Base-by-base conservation (phyloP, 2,888 invertebrate genomes). In the Drosophila acutilabella region DNA sequence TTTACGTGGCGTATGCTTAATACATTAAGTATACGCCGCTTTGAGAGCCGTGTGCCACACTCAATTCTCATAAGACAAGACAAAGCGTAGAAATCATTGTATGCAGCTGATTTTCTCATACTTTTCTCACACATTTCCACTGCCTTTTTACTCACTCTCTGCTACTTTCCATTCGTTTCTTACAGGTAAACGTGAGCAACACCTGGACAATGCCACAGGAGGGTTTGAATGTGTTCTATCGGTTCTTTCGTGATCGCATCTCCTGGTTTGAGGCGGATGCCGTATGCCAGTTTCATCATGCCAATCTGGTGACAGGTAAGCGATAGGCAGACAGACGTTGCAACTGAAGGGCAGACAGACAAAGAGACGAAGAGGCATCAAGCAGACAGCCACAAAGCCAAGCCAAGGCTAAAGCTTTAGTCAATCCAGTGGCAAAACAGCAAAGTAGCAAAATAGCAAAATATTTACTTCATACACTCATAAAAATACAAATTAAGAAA, bases 181-280 rank as follows among this genome's bases (percentile, higher is more conserved):
- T 93, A 5, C 93, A 96, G 96, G 96, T 96, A 67, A 96, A 96
- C 93, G 96, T 96, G 90, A 96, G 96, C 93, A 96, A 96, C 92
- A 95, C 96, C 76, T 96, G 96, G 96, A 95, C 96, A 81, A 93
- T 96, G 86, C 96, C 96, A 8, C 96, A 96, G 91, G 96, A 96
- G 89, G 96, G 96, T 30, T 95, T 96, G 90, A 95, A 96, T 71
- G 96, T 96, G 66, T 96, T 96, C 93, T 96, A 96, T 93, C 95
- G 96, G 86, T 96, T 96, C 93, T 96, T 96, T 94, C 94, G 96
- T 81, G 96, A 96, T 93, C 95, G 96, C 92, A 96, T 96, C 90
- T 96, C 96, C 45, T 96, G 96, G 96, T 96, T 96, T 90, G 96
- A 96, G 91, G 96, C 96, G 2, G 96, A 96, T 90, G 96, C 96